phyloP scores from a whole-genome alignment of 2,888 invertebrate genomes.

The Eupithecia exiguata region DNA sequence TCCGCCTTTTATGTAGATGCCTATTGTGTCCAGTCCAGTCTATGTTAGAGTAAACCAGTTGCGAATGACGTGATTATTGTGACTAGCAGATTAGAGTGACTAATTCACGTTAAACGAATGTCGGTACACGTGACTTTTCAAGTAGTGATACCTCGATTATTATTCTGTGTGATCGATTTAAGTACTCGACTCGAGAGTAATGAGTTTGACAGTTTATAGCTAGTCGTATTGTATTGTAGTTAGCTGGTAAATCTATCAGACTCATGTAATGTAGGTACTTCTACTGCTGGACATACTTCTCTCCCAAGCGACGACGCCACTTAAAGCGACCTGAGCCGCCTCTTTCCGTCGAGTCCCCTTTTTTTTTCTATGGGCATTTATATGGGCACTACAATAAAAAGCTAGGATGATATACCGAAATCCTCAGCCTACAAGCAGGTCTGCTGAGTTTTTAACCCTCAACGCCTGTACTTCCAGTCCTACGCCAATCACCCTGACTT shows the following conservation, averaged over 20 bases:
- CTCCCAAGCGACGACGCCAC: neutral
- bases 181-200: neutral
- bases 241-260: neutral
- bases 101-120: conserved; percentile 4
- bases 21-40: conserved; percentile 4
- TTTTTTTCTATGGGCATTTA: too few species aligned
- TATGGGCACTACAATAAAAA: too few species aligned
- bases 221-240: neutral
- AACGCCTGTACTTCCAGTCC: neutral
- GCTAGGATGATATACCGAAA: too few species aligned
- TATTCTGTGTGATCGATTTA: neutral
- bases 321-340: neutral
- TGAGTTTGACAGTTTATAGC: neutral
- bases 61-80: conserved; percentile 3
- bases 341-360: neutral
- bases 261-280: too few species aligned
- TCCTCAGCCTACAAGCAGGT: too few species aligned
- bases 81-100: conserved; percentile 9
- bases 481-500: neutral
- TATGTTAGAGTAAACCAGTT: neutral
- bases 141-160: neutral
- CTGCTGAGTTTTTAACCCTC: neutral
- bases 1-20: too few species aligned
- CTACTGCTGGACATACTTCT: neutral
- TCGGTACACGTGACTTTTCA: neutral